A percentile compares a stretch with the other conserved stretches of the same genome.
Conservation (phyloP, 2,113 vertebrate genomes). For the Sterrhoptilus dennistouni region DNA sequence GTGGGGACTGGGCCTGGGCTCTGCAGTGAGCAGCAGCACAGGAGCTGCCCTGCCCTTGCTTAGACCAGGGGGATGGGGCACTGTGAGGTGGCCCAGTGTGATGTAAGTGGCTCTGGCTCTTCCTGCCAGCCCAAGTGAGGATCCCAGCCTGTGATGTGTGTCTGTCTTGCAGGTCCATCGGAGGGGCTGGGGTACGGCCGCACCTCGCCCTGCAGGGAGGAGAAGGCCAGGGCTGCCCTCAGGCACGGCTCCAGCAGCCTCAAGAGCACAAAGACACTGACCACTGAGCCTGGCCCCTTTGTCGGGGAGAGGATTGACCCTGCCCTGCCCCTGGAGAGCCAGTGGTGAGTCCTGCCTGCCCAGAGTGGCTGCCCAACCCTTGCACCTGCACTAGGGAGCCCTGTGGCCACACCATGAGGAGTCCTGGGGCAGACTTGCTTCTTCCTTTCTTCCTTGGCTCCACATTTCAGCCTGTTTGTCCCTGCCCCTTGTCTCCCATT, state of each 20-base stretch:
- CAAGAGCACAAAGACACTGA: constrained; percentile 84
- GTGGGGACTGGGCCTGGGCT: neutral
- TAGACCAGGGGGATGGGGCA: neutral
- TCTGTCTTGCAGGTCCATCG: constrained; percentile 83
- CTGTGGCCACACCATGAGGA: neutral
- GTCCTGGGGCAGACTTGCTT: neutral
- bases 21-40: neutral
- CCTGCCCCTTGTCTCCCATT: neutral
- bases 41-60: neutral
- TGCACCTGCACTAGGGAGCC: neutral
- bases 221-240: constrained; percentile 83
- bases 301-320: constrained; percentile 92
- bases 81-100: neutral
- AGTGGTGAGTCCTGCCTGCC: constrained; percentile 88
- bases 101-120: neutral
- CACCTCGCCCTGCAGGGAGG: constrained; percentile 87
- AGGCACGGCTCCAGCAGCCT: constrained; percentile 84
- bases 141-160: accelerated
- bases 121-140: neutral
- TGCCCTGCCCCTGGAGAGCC: constrained; percentile 89
- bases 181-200: constrained; percentile 84
- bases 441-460: neutral
- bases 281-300: constrained; percentile 79
- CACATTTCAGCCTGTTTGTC: neutral
- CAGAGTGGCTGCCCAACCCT: accelerated